These are phyloP conservation scores for Ostrea edulis DNA, from an alignment of 1,140 invertebrate species.

Conservation along the genomic window DNA sequence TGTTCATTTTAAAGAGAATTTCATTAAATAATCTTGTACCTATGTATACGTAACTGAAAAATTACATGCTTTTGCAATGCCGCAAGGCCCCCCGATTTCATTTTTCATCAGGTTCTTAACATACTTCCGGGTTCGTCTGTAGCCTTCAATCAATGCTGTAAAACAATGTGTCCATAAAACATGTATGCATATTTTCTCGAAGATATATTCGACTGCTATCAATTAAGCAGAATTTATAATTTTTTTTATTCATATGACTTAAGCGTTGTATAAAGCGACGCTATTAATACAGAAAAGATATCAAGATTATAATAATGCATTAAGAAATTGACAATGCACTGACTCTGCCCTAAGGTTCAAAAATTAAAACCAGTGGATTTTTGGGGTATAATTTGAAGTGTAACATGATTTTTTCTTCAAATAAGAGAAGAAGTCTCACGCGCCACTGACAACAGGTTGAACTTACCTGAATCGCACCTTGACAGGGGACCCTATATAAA, in stretches of 20 bases:
- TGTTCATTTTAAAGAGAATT: no score
- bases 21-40: no score
- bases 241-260: neutral
- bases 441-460: conserved; percentile 30
- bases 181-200: neutral
- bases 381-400: conserved; percentile 6
- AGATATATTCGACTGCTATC: neutral
- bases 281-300: neutral
- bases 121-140: conserved; percentile 9
- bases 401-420: conserved; percentile 16
- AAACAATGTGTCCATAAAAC: neutral
- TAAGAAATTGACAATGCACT: neutral
- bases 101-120: neutral
- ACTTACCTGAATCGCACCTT: conserved; percentile 36
- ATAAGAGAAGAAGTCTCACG: conserved; percentile 33
- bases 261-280: neutral
- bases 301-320: neutral
- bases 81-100: neutral
- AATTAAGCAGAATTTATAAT: neutral
- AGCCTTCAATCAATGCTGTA: neutral
- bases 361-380: conserved; percentile 16
- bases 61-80: neutral
- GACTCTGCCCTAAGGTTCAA: neutral
- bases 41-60: neutral
- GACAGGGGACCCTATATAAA: conserved; percentile 32